These are phyloP conservation scores for Neosilurus hyrtlii DNA, from an alignment of 2,797 vertebrate genomes.

Conservation along the genomic window DNA sequence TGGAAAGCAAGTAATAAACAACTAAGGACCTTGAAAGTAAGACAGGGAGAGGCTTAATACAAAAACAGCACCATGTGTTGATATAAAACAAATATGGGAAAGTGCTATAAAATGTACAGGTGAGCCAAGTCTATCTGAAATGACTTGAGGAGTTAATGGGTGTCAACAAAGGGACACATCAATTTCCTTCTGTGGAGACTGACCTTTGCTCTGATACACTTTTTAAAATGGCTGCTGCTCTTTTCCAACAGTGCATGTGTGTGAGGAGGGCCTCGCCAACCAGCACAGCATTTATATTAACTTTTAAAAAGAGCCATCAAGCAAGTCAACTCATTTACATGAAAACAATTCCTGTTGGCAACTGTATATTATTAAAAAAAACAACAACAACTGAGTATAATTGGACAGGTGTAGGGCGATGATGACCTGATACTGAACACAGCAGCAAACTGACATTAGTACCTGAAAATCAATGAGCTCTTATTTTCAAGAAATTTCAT, in stretches of 20 bases:
- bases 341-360: background rate
- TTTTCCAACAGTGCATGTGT: background rate
- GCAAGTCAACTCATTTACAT: background rate
- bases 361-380: background rate
- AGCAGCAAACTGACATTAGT: background rate
- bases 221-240: background rate
- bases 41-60: background rate
- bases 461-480: background rate
- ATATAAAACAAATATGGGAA: conserved; percentile 2
- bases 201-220: conserved; percentile 3
- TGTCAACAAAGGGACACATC: background rate
- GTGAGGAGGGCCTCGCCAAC: background rate
- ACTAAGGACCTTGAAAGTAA: conserved; percentile 12
- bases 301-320: no score
- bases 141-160: background rate
- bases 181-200: background rate
- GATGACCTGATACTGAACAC: background rate
- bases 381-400: background rate
- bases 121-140: conserved; percentile 7
- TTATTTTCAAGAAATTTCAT: background rate
- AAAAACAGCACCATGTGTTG: conserved; percentile 8
- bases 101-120: background rate
- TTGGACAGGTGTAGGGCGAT: background rate
- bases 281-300: background rate
- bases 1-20: conserved; percentile 13